Evolutionary conservation across 2,113 vertebrate genomes (phyloP).

Genomic region (Chrysochloris asiatica): DNA sequence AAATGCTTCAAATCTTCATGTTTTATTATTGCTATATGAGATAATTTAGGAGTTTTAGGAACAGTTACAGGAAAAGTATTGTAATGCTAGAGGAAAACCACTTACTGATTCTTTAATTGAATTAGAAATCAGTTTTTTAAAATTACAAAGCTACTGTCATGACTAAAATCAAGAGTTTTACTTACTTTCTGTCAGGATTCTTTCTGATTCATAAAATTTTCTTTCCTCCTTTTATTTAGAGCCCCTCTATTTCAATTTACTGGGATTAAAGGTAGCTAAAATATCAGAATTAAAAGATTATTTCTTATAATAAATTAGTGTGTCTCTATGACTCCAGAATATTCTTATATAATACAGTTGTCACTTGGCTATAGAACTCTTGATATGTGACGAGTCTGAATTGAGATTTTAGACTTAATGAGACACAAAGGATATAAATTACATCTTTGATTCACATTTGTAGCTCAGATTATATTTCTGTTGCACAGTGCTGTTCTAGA

Average conservation of each 20-base stretch:
- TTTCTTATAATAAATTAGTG: slow-evolving; percentile 21
- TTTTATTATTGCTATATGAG: not conserved
- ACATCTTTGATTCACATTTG: not conserved
- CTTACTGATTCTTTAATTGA: slow-evolving; percentile 5
- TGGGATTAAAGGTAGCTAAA: slow-evolving; percentile 44
- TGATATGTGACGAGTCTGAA: slow-evolving; percentile 46
- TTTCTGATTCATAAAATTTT: slow-evolving; percentile 49
- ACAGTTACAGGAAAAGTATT: slow-evolving; percentile 47
- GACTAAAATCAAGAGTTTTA: slow-evolving; percentile 43
- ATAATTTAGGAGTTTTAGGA: not conserved
- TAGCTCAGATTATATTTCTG: slow-evolving; percentile 52
- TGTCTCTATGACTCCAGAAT: not conserved
- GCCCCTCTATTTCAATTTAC: slow-evolving; percentile 17
- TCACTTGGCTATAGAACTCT: not conserved
- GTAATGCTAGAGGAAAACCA: slow-evolving; percentile 22
- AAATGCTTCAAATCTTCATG: not conserved
- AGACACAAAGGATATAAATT: slow-evolving; percentile 31
- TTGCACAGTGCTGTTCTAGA: slow-evolving; percentile 46
- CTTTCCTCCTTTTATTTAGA: not conserved
- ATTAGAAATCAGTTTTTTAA: slow-evolving; percentile 34
- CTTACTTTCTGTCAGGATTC: slow-evolving; percentile 45
- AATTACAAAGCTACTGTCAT: not conserved
- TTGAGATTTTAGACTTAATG: slow-evolving; percentile 15
- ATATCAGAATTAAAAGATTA: slow-evolving; percentile 36
- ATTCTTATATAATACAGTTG: not conserved